Evolutionary conservation across 2,888 invertebrate species (phyloP).

Genomic region (Noctua pronuba): DNA sequence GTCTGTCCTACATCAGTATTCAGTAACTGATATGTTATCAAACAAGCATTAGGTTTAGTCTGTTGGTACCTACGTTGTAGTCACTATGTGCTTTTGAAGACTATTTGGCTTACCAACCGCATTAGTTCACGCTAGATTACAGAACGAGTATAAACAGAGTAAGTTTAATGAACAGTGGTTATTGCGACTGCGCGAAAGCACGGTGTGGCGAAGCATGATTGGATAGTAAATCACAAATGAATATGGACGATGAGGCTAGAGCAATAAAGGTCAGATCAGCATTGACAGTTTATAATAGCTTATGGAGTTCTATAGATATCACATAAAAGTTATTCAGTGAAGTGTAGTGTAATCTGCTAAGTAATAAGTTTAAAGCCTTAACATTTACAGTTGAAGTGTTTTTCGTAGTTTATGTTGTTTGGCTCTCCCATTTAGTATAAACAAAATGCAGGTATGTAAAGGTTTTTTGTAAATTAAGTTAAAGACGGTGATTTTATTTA

Average conservation of each 20-base stretch:
- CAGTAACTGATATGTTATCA: background rate
- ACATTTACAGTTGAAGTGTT: background rate
- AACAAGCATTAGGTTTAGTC: background rate
- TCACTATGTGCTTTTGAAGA: background rate
- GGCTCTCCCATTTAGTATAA: background rate
- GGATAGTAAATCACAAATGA: constrained; percentile 46
- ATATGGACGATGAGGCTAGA: constrained; percentile 34
- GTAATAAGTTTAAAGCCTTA: constrained; percentile 36
- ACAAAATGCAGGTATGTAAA: constrained; percentile 26
- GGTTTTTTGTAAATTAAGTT: background rate
- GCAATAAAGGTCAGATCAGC: constrained; percentile 32
- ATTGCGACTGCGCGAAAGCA: constrained; percentile 54
- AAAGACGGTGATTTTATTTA: background rate
- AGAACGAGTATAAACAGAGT: constrained; percentile 31
- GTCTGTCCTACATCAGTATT: background rate
- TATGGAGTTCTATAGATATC: constrained; percentile 19
- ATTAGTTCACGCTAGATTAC: background rate
- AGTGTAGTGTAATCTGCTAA: constrained; percentile 47
- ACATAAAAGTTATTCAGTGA: constrained; percentile 40
- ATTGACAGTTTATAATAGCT: constrained; percentile 31
- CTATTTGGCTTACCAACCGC: background rate
- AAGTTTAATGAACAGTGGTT: constrained; percentile 22
- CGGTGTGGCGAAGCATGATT: constrained; percentile 56
- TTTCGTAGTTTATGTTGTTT: background rate
- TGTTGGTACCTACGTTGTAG: background rate